These are phyloP conservation scores for Rhopalosiphum maidis DNA, from an alignment of 1,140 invertebrate genomes.

Conservation along the genomic window DNA sequence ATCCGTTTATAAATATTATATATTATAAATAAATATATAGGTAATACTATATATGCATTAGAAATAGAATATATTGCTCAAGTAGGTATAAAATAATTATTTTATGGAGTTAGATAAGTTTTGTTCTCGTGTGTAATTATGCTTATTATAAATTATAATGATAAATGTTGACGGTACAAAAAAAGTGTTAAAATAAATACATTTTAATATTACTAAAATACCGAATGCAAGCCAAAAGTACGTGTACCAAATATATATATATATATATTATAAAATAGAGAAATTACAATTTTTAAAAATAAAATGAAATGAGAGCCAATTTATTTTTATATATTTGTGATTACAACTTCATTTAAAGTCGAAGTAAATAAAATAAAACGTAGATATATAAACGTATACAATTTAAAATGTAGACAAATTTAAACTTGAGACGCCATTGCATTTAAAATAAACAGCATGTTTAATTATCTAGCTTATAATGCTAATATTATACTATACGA, in stretches of 20 bases:
- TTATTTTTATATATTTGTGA: conserved; percentile 31
- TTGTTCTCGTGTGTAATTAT: not conserved
- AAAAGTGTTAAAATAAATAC: conserved; percentile 28
- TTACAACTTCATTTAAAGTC: conserved; percentile 41
- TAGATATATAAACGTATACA: conserved; percentile 1
- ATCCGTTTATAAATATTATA: not conserved
- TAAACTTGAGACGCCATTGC: conserved; percentile 23
- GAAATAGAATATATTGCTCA: not conserved
- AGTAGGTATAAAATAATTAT: not conserved
- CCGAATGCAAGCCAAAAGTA: conserved; percentile 50
- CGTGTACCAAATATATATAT: conserved; percentile 1
- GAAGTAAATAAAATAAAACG: conserved; percentile 41
- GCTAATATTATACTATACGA: conserved; percentile 25
- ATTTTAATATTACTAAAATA: conserved; percentile 43
- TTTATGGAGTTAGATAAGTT: not conserved
- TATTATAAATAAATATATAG: not conserved
- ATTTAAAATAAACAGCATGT: conserved; percentile 40
- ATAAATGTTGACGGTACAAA: conserved; percentile 25
- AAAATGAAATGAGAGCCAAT: conserved; percentile 47
- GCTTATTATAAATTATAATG: conserved; percentile 35
- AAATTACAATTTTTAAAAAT: conserved; percentile 50
- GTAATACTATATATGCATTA: not conserved
- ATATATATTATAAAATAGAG: conserved; percentile 35
- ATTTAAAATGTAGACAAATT: conserved; percentile 38
- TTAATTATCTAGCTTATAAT: conserved; percentile 29